phyloP scores from a whole-genome alignment of 2,888 invertebrate species.

The Epistrophe grossulariae region DNA sequence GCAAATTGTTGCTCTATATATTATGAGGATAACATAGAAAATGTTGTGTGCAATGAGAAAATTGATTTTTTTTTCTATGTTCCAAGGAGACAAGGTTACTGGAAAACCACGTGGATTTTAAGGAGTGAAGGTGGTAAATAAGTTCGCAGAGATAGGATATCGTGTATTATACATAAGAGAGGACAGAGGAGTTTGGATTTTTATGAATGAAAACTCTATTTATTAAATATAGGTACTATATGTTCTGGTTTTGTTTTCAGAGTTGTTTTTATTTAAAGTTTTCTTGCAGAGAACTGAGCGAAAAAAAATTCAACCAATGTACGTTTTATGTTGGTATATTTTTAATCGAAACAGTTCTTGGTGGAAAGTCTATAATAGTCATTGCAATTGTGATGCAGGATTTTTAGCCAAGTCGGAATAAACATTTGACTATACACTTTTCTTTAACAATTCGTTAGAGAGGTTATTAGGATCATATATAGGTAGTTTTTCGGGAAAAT shows the following conservation, averaged over 20 bases:
- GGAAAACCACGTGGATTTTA: conserved; percentile 52
- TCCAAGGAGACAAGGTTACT: conserved; percentile 21
- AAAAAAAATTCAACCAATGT: conserved; percentile 33
- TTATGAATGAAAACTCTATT: conserved; percentile 65
- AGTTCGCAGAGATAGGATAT: too few species aligned
- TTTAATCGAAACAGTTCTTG: background rate
- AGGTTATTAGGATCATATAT: too few species aligned
- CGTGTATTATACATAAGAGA: background rate
- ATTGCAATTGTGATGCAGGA: background rate
- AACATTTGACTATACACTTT: too few species aligned
- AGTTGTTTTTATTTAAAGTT: conserved; percentile 18
- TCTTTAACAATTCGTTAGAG: too few species aligned
- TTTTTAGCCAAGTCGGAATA: too few species aligned
- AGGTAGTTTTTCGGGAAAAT: too few species aligned
- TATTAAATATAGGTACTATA: background rate
- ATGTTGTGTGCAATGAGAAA: conserved; percentile 17
- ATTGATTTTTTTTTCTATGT: conserved; percentile 43
- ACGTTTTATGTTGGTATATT: background rate
- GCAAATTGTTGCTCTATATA: conserved; percentile 57
- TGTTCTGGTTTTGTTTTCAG: background rate
- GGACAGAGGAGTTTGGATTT: conserved; percentile 8
- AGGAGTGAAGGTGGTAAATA: background rate
- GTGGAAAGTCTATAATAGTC: background rate
- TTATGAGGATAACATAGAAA: conserved; percentile 1
- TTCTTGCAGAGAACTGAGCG: conserved; percentile 57